Base-by-base conservation (phyloP, 2,797 vertebrate species). In the Hyperoplus lanceolatus region DNA sequence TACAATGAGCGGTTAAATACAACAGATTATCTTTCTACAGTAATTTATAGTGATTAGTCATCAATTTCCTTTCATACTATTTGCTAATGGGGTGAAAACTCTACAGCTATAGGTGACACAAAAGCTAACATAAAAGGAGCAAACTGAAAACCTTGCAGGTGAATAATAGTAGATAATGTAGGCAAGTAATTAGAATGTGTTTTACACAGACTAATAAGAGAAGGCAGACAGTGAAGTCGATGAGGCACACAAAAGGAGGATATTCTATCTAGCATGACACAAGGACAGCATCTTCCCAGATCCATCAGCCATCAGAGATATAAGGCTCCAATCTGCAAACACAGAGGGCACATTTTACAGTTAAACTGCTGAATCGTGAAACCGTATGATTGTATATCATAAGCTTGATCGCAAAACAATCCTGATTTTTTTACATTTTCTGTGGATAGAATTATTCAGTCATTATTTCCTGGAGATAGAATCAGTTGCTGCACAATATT, bases 371-470 rank as follows among this genome's bases (percentile, higher is more conserved):
- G 29, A 60, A n/a, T 38, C 3, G 0, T 64, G 43, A 3, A 0
- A 5, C 21, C 15, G n/a, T 18, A 58, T 68, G 54, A 49, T 21
- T 21, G 5, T 6, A 15, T 15, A 65, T 59, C 71, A 56, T 68
- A 62, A 55, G 45, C 63, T 45, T 53, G 62, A 8, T 54, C 36
- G n/a, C 15, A 70, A 77, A 73, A 75, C 66, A 74, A 45, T 73
- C 59, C 41, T 4, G 1, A 80, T 56, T 42, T 9, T 63, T 36
- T 46, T 42, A 56, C 42, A 8, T 0, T 63, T 79, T 58, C 29
- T 29, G 29, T 29, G 29, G 67, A 67, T 15, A 18, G 50, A 48
- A 51, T 75, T 50, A 72, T 79, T 63, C 43, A n/a, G 57, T 55
- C 54, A 18, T 48, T 62, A 14, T 49, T 38, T 75, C 16, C 56